phyloP scores from a whole-genome alignment of 2,888 invertebrate genomes.

The Philereme vetulata region DNA sequence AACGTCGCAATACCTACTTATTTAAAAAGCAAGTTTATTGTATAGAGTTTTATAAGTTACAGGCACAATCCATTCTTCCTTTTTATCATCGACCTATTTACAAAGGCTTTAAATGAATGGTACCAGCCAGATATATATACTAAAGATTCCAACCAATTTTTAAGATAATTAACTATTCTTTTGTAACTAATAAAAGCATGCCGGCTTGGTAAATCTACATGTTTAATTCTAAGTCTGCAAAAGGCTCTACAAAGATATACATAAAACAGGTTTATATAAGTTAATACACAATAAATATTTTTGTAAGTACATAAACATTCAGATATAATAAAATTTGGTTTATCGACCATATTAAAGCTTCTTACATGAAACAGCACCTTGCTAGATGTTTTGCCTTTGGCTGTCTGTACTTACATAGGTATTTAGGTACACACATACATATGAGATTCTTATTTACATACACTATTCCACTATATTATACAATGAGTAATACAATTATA shows the following conservation, averaged over 20 bases:
- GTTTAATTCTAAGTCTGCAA: neutral
- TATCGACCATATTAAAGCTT: conserved; percentile 62
- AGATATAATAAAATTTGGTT: conserved; percentile 28
- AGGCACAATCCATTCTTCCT: neutral
- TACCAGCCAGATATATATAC: too few species aligned
- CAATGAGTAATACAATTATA: conserved; percentile 10
- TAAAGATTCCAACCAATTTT: too few species aligned
- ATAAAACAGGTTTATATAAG: neutral
- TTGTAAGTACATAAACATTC: conserved; percentile 4
- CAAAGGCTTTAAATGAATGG: neutral
- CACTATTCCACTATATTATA: conserved; percentile 16
- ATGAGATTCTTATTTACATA: conserved; percentile 47
- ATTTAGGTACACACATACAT: conserved; percentile 28
- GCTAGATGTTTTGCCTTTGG: conserved; percentile 76
- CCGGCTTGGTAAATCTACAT: too few species aligned
- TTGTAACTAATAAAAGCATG: too few species aligned
- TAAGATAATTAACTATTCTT: too few species aligned
- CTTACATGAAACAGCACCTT: conserved; percentile 73
- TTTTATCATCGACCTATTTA: neutral
- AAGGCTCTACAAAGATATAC: neutral
- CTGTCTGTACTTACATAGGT: conserved; percentile 54
- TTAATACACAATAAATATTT: conserved; percentile 2
- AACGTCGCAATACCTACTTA: conserved; percentile 32
- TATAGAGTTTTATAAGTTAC: neutral
- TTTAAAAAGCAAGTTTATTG: conserved; percentile 9